Conservation (phyloP, 2,113 vertebrate species). For the Sylvia atricapilla region DNA sequence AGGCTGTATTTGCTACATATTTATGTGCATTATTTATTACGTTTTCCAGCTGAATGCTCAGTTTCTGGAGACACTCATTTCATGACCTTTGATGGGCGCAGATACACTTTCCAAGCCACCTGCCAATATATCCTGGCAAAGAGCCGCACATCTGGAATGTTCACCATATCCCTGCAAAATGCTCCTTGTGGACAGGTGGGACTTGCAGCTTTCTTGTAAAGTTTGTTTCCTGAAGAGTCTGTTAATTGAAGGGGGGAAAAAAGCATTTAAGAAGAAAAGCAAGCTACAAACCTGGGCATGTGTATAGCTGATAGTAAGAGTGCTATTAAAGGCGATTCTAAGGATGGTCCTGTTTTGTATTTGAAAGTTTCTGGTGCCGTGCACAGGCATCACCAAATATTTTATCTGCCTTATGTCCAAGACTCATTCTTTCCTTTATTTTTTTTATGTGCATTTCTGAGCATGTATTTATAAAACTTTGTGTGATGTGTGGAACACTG, state of each 20-base stretch:
- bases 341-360: rapidly evolving
- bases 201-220: not conserved
- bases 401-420: not conserved
- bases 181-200: conserved; percentile 88
- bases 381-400: not conserved
- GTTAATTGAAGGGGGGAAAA: rapidly evolving
- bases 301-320: not conserved
- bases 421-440: not conserved
- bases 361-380: not conserved
- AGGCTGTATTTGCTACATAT: rapidly evolving
- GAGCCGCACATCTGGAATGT: conserved; percentile 82
- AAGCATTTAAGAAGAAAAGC: not conserved
- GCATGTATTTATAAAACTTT: rapidly evolving
- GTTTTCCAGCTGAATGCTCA: conserved; percentile 86
- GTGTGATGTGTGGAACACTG: not conserved
- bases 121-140: conserved; percentile 94
- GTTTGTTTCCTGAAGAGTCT: not conserved
- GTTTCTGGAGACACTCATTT: conserved; percentile 93
- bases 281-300: rapidly evolving
- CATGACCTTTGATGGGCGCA: conserved; percentile 89
- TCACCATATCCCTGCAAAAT: conserved; percentile 88
- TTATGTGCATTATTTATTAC: not conserved
- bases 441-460: not conserved
- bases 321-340: not conserved
- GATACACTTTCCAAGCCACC: conserved; percentile 86